Base-by-base conservation (phyloP, 1,140 invertebrate species). In the Tigriopus japonicus region DNA sequence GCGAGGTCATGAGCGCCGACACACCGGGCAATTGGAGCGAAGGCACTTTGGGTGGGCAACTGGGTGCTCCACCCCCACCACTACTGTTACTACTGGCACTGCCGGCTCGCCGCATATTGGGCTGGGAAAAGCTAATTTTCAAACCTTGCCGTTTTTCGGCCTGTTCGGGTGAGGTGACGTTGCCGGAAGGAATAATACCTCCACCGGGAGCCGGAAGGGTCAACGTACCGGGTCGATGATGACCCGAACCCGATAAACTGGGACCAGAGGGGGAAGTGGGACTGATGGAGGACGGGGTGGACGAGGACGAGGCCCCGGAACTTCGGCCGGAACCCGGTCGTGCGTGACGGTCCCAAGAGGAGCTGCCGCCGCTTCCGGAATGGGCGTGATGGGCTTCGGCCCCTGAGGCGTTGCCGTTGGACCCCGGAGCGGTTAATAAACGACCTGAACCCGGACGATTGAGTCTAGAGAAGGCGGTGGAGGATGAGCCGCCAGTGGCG, bases 61-160 rank as follows among this genome's bases (percentile, higher is more conserved):
- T 35, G 28, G 28, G 3, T 35, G 3, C 28, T 3, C 28, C 28
- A 35, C 28, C 28, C 28, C 28, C 28, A 5, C 28, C 28, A 9
- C 28, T 35, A 35, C 9, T 35, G 9, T 35, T 35, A 35, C 28
- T 35, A 35, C 28, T 35, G 52, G 21, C 19, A 54, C 52, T 23
- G 19, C n/a, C 52, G 52, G 19, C 15, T 5, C 19, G 14, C 42
- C 42, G 1, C 19, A 59, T 21, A 24, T 59, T 59, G 12, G 58
- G 58, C 7, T 59, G 58, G 2, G 59, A 61, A 51, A 56, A 53
- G 28, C 49, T 52, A n/a, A 61, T 61, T 15, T 61, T 61, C 10
- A 61, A 23, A 15, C 58, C 45, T 14, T 52, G n/a, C 13, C 58
- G 43, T 23, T 60, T 60, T 13, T 60, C 45, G 15, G 49, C 21